phyloP scores from a whole-genome alignment of 2,113 vertebrate genomes.

The Agapornis roseicollis region DNA sequence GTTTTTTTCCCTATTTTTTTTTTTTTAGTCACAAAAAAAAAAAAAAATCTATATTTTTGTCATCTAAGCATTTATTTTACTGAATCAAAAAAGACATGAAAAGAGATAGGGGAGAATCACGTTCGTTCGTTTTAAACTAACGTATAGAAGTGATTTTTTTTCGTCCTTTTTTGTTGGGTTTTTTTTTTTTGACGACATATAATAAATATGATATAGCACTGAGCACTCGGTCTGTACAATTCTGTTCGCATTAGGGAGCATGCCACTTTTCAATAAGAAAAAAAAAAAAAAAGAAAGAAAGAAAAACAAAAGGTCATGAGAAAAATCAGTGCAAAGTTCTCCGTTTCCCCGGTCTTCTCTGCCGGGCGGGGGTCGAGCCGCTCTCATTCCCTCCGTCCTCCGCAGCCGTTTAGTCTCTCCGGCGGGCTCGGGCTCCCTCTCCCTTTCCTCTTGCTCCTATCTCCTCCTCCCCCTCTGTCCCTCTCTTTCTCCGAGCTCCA shows the following conservation, averaged over 20 bases:
- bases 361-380: conserved; percentile 41
- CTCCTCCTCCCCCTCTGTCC: background rate
- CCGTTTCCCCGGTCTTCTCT: conserved; percentile 61
- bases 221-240: conserved; percentile 77
- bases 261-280: conserved; percentile 80
- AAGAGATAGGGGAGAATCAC: conserved; percentile 63
- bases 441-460: background rate
- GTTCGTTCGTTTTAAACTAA: conserved; percentile 66
- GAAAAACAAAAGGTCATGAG: conserved; percentile 76
- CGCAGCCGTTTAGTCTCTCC: conserved; percentile 39
- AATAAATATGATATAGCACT: conserved; percentile 88
- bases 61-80: conserved; percentile 85
- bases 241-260: conserved; percentile 78
- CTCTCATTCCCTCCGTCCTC: conserved; percentile 57
- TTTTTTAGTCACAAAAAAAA: conserved; percentile 78
- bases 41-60: conserved; percentile 73
- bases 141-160: conserved; percentile 77
- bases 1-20: background rate
- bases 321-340: conserved; percentile 84
- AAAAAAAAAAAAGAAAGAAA: conserved; percentile 23
- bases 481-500: conserved; percentile 5
- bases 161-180: background rate
- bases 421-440: conserved; percentile 6
- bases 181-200: conserved; percentile 78
- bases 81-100: conserved; percentile 79